Conservation (phyloP, 2,797 vertebrate species). For the Sylvilagus floridanus region DNA sequence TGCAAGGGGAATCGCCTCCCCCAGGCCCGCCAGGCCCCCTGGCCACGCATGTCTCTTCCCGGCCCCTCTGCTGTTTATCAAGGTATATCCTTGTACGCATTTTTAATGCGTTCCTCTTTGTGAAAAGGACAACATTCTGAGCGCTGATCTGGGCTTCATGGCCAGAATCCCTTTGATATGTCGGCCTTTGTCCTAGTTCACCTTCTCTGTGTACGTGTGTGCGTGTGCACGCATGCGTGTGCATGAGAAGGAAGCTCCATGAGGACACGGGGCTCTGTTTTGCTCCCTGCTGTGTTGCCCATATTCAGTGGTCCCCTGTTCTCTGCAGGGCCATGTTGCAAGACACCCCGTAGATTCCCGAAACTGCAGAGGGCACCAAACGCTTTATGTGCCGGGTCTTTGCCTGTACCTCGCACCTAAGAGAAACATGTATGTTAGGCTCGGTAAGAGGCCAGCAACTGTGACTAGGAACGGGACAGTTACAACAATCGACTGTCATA, state of each 20-base stretch:
- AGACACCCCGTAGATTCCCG: too few species aligned
- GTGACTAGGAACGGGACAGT: too few species aligned
- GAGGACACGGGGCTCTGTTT: background rate
- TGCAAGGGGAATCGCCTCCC: background rate
- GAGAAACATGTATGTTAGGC: too few species aligned
- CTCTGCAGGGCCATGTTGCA: too few species aligned
- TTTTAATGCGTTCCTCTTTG: conserved; percentile 1
- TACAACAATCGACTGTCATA: too few species aligned
- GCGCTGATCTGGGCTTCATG: background rate
- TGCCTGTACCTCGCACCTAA: too few species aligned
- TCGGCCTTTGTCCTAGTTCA: conserved; percentile 5
- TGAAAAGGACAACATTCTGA: conserved; percentile 9
- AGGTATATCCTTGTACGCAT: background rate
- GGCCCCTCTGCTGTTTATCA: background rate
- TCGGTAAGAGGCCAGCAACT: too few species aligned
- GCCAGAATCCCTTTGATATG: background rate
- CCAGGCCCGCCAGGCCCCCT: conserved; percentile 18
- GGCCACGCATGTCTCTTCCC: background rate
- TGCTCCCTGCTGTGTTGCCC: background rate
- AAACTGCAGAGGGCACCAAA: too few species aligned
- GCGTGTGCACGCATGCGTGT: rapidly evolving
- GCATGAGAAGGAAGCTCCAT: background rate
- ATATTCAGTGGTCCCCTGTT: too few species aligned
- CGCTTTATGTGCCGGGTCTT: too few species aligned
- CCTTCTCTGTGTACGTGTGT: background rate